These are phyloP conservation scores for Apamea anceps DNA, from an alignment of 2,888 invertebrate species.

Conservation along the genomic window DNA sequence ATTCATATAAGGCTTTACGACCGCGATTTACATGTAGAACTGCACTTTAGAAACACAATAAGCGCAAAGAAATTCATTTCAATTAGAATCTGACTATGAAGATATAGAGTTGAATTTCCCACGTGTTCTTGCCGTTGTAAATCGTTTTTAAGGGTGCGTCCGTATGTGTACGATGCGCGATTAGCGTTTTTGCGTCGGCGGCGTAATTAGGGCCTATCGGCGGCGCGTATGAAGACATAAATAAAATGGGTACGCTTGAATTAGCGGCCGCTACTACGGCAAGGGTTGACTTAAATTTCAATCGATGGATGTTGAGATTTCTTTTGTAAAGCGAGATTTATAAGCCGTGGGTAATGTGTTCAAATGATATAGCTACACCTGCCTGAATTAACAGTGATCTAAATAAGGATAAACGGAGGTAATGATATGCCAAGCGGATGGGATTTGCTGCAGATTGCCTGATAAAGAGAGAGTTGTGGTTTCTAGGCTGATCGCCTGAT, in stretches of 20 bases:
- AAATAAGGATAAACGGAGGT: slow-evolving; percentile 33
- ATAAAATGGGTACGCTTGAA: slow-evolving; percentile 86
- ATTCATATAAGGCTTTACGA: slow-evolving; percentile 58
- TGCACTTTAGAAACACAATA: slow-evolving; percentile 53
- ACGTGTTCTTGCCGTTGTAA: slow-evolving; percentile 44
- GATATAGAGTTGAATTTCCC: slow-evolving; percentile 38
- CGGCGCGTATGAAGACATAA: slow-evolving; percentile 90
- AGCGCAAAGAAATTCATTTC: not conserved
- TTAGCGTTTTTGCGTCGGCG: slow-evolving; percentile 88
- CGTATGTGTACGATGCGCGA: slow-evolving; percentile 82
- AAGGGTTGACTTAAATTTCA: slow-evolving; percentile 81
- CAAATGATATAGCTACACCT: slow-evolving; percentile 55
- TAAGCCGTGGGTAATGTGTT: slow-evolving; percentile 53
- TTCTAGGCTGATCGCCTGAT: not conserved
- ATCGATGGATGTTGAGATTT: slow-evolving; percentile 81
- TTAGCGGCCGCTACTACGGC: slow-evolving; percentile 80
- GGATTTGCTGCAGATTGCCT: slow-evolving; percentile 18
- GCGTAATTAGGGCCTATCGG: slow-evolving; percentile 90
- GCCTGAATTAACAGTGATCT: slow-evolving; percentile 32
- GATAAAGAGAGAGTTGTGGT: slow-evolving; percentile 19
- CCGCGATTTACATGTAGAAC: slow-evolving; percentile 47
- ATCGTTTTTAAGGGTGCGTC: slow-evolving; percentile 63
- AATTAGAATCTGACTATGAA: slow-evolving; percentile 9
- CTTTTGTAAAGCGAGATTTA: slow-evolving; percentile 66
- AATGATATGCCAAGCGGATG: slow-evolving; percentile 15